These are phyloP conservation scores for Sitophilus oryzae DNA, from an alignment of 1,140 invertebrate species.

Conservation along the genomic window DNA sequence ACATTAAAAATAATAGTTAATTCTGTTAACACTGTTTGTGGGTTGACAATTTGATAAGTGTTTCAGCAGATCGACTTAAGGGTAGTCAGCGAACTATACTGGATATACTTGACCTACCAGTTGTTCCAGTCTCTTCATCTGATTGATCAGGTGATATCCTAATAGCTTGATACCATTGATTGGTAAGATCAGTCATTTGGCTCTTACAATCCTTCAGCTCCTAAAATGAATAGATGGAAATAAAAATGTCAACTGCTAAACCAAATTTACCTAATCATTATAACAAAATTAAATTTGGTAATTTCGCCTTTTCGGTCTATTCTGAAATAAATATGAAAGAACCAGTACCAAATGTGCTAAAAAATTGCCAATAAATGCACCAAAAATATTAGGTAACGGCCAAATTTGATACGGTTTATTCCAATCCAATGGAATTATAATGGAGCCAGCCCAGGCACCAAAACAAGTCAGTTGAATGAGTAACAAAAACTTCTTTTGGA, in stretches of 20 bases:
- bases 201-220: constrained; percentile 92
- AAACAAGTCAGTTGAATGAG: constrained; percentile 58
- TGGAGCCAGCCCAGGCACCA: constrained; percentile 82
- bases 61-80: too few relatives aligned
- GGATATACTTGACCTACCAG: constrained; percentile 41
- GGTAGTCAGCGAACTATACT: constrained; percentile 42
- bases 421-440: constrained; percentile 89
- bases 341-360: constrained; percentile 21
- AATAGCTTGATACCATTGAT: constrained; percentile 94
- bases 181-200: constrained; percentile 92
- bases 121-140: constrained; percentile 50
- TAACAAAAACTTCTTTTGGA: constrained; percentile 52
- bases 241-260: too few relatives aligned
- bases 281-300: neutral
- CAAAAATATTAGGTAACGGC: constrained; percentile 70
- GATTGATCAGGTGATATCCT: constrained; percentile 72
- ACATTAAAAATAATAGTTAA: too few relatives aligned
- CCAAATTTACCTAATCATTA: too few relatives aligned
- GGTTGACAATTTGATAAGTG: too few relatives aligned
- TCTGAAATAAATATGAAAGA: constrained; percentile 2
- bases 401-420: constrained; percentile 82
- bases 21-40: too few relatives aligned
- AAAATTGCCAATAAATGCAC: constrained; percentile 61
- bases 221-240: constrained; percentile 57
- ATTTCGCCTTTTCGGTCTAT: constrained; percentile 6